Evolutionary conservation across 1,140 invertebrate genomes (phyloP).

Genomic region (Tetragonula clypearis): DNA sequence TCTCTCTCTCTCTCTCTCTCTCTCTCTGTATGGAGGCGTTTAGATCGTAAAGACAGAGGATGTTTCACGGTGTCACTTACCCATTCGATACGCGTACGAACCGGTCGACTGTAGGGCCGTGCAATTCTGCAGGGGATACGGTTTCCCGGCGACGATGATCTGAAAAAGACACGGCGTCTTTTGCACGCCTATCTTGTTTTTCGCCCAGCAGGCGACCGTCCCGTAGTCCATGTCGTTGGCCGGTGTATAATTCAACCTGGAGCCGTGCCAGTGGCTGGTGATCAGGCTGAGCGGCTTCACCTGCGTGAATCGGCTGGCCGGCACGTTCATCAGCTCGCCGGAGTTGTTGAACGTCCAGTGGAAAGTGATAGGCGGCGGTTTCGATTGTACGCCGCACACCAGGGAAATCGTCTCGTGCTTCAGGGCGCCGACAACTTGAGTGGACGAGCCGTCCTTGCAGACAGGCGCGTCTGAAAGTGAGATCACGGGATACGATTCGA

Average conservation of each 20-base stretch:
- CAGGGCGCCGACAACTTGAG: constrained; percentile 90
- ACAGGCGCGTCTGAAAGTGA: constrained; percentile 87
- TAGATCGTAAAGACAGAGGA: constrained; percentile 21
- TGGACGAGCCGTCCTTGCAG: constrained; percentile 87
- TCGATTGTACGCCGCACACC: constrained; percentile 92
- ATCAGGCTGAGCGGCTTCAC: constrained; percentile 70
- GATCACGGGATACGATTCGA: constrained; percentile 1
- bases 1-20: too few species aligned
- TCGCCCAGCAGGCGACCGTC: constrained; percentile 91
- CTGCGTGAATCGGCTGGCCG: constrained; percentile 84
- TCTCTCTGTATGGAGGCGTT: constrained; percentile 19
- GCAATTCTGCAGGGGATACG: constrained; percentile 93
- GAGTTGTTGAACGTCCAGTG: constrained; percentile 95
- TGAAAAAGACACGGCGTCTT: constrained; percentile 92
- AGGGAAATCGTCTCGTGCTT: constrained; percentile 92
- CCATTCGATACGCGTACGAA: constrained; percentile 74
- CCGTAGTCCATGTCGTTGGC: constrained; percentile 93
- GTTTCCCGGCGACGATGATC: constrained; percentile 85
- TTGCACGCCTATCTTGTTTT: constrained; percentile 90
- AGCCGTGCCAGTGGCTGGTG: constrained; percentile 85
- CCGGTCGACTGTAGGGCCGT: constrained; percentile 83
- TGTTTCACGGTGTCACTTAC: constrained; percentile 59
- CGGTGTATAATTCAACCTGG: constrained; percentile 91
- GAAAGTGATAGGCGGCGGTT: constrained; percentile 90
- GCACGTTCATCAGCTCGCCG: constrained; percentile 89